Evolutionary conservation across 2,113 vertebrate genomes (phyloP).

Genomic region (Acinonyx jubatus): DNA sequence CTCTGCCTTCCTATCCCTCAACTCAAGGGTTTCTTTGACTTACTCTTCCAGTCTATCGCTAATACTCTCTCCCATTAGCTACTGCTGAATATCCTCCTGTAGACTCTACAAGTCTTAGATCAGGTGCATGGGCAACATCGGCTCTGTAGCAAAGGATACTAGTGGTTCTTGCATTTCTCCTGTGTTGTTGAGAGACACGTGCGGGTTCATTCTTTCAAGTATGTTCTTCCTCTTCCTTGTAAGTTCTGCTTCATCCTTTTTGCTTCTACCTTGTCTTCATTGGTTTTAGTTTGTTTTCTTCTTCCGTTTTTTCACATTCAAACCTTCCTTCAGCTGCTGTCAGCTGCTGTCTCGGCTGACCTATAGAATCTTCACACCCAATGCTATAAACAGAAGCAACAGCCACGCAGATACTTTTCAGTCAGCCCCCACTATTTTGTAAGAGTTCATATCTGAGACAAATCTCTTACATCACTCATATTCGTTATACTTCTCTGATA

Average conservation of each 20-base stretch:
- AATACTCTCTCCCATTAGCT: not conserved
- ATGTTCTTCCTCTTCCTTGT: not conserved
- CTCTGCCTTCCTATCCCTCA: not conserved
- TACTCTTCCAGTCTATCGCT: not conserved
- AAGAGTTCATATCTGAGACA: not conserved
- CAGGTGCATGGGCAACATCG: not conserved
- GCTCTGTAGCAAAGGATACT: not conserved
- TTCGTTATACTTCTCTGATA: not conserved
- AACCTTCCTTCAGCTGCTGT: not conserved
- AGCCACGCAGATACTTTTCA: not conserved
- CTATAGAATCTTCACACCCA: not conserved
- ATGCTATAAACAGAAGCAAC: not conserved
- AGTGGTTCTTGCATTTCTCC: not conserved
- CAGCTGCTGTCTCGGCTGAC: not conserved
- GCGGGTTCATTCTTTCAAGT: not conserved
- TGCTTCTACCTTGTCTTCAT: not conserved
- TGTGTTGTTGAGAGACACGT: not conserved
- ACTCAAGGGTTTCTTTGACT: not conserved
- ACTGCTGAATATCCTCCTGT: not conserved
- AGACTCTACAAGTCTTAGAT: not conserved
- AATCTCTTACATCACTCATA: not conserved
- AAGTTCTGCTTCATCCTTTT: not conserved
- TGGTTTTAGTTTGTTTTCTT: not conserved
- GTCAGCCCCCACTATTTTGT: not conserved
- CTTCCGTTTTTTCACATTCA: not conserved